These are phyloP conservation scores for Eidolon dupreanum DNA, from an alignment of 2,797 vertebrate genomes.

Conservation along the genomic window DNA sequence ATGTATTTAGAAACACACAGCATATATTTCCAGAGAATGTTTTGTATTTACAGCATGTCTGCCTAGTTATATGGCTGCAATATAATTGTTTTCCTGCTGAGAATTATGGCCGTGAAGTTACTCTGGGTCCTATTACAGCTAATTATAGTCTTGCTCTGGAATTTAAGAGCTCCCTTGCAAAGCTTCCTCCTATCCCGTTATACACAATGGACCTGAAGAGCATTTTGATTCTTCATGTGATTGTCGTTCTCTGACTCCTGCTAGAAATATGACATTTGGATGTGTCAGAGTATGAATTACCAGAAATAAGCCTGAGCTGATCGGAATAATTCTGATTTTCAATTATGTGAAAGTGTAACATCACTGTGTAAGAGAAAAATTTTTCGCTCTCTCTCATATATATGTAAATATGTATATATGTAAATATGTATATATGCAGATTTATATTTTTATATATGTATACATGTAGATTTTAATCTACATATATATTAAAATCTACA, in stretches of 20 bases:
- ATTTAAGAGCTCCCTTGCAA: conserved; percentile 84
- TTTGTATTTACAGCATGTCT: conserved; percentile 88
- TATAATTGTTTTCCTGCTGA: conserved; percentile 89
- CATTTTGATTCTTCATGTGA: conserved; percentile 44
- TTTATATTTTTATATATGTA: not conserved
- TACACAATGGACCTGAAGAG: conserved; percentile 65
- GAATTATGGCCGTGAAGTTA: conserved; percentile 87
- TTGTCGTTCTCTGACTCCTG: not conserved
- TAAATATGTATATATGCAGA: too few species aligned
- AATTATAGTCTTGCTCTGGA: conserved; percentile 85
- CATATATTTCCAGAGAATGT: conserved; percentile 85
- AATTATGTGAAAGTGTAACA: conserved; percentile 19
- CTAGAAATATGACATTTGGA: not conserved
- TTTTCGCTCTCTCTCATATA: not conserved
- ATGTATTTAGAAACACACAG: conserved; percentile 83
- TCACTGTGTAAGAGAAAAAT: not conserved
- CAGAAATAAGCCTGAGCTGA: conserved; percentile 60
- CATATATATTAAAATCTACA: too few species aligned
- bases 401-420: not conserved
- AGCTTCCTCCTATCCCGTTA: conserved; percentile 64
- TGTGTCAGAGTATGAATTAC: conserved; percentile 47
- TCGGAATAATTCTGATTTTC: conserved; percentile 44
- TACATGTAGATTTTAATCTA: not conserved
- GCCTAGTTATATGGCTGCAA: conserved; percentile 84
- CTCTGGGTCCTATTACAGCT: conserved; percentile 87